A percentile compares a stretch with the other conserved stretches of the same genome.
These are phyloP conservation scores for Amphipoea lucens DNA, from an alignment of 2,888 invertebrate species.

Conservation along the genomic window DNA sequence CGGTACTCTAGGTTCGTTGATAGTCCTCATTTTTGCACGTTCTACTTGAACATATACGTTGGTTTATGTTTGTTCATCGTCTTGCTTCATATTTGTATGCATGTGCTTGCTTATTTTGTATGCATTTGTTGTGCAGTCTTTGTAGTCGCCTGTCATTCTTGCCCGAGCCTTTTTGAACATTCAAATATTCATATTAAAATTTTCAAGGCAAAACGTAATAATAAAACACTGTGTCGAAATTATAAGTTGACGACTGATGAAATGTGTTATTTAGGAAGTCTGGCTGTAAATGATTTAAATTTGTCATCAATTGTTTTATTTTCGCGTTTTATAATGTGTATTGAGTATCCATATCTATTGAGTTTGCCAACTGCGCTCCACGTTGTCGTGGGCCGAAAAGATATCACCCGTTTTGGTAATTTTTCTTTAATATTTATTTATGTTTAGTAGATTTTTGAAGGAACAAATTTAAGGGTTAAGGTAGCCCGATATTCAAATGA, in stretches of 20 bases:
- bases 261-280: conserved; percentile 3
- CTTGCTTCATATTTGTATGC: conserved; percentile 56
- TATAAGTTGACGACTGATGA: neutral
- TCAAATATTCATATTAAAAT: neutral
- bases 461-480: neutral
- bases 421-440: neutral
- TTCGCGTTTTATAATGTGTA: neutral
- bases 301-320: conserved; percentile 9
- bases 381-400: neutral
- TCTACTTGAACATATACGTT: conserved; percentile 20
- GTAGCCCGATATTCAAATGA: neutral
- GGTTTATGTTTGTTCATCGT: conserved; percentile 39
- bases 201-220: conserved; percentile 3
- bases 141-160: conserved; percentile 46
- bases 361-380: neutral
- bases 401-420: neutral
- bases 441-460: neutral
- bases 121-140: conserved; percentile 45
- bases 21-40: conserved; percentile 52
- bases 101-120: conserved; percentile 56
- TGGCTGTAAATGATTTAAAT: neutral
- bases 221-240: conserved; percentile 12
- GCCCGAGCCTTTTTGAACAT: conserved; percentile 5
- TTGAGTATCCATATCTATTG: neutral
- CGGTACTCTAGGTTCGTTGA: conserved; percentile 86